Evolutionary conservation across 2,888 invertebrate species (phyloP), one percentile per base, ranked within the genome.

Genomic region (Leucophora obtusa): DNA sequence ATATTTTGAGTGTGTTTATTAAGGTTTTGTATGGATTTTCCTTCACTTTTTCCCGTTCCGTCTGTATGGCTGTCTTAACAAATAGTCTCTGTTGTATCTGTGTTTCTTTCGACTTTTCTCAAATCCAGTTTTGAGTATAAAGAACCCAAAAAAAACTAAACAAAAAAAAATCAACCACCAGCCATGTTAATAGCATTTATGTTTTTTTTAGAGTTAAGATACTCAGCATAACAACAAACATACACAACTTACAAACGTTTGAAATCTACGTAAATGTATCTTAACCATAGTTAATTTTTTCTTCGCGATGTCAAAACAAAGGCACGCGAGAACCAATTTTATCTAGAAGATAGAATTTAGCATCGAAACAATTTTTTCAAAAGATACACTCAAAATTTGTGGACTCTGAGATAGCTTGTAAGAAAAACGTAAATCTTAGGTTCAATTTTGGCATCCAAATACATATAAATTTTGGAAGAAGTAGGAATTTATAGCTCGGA

Each of bases 81-180:
- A 63, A 47, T n/a, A 47, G 1, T n/a, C n/a, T 66, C n/a, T 62
- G 33, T 56, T 58, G 21, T 54, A 15, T 60, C 33, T 78, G 72
- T 68, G 35, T 53, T 14, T 56, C 1, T 62, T 60, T 15, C 14
- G 18, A 38, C 28, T 72, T 60, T 53, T 56, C 81, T 81, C 77
- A 77, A 81, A 81, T 77, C 81, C 77, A 77, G 81, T 81, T 81
- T 81, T 77, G 81, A 77, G 81, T 38, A 62, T 68, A 66, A 73
- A 77, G 77, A 81, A 77, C 76, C n/a, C 50, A 63, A 15, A 68
- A 56, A 15, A 80, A 28, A 28, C 28, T 6, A 28, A 28, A 63
- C 24, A 73, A 65, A 35, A 66, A 9, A 72, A 68, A 51, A 75
- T 75, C 71, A 80, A 66, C 75, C 74, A 9, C 43, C 65, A 80